A percentile compares a stretch with the other conserved stretches of the same genome.
These are phyloP conservation scores for Oncorhynchus gorbuscha DNA, from an alignment of 2,113 vertebrate species.

Conservation along the genomic window DNA sequence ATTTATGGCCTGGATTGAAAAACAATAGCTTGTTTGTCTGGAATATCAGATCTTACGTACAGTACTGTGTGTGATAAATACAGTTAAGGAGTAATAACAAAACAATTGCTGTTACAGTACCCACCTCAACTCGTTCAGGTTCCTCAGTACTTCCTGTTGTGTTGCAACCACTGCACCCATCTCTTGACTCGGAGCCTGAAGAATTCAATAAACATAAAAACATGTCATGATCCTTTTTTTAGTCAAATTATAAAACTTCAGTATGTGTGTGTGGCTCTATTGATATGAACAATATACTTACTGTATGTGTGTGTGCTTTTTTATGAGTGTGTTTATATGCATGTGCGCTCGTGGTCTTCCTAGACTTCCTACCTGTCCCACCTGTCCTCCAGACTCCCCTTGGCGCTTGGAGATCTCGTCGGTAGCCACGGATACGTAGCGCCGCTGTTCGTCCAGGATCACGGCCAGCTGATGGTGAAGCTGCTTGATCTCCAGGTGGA, in stretches of 20 bases:
- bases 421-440: constrained; percentile 82
- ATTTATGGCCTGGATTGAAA: constrained; percentile 35
- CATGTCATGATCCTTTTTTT: too few species aligned
- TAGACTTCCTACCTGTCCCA: constrained; percentile 39
- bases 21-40: constrained; percentile 37
- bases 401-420: constrained; percentile 83
- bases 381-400: constrained; percentile 76
- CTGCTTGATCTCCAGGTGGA: constrained; percentile 97
- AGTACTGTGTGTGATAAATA: neutral
- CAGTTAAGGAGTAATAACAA: constrained; percentile 3
- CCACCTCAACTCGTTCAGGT: constrained; percentile 88
- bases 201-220: neutral
- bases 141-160: constrained; percentile 88
- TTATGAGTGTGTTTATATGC: neutral
- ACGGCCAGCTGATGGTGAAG: constrained; percentile 89
- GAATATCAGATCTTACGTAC: neutral
- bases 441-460: constrained; percentile 95
- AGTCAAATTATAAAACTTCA: neutral
- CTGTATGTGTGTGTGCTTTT: neutral
- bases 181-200: constrained; percentile 77
- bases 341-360: neutral
- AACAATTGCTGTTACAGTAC: constrained; percentile 15
- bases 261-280: neutral
- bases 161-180: constrained; percentile 75
- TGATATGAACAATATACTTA: neutral